Conservation (phyloP, 1,140 invertebrate genomes). For the Lerema accius region DNA sequence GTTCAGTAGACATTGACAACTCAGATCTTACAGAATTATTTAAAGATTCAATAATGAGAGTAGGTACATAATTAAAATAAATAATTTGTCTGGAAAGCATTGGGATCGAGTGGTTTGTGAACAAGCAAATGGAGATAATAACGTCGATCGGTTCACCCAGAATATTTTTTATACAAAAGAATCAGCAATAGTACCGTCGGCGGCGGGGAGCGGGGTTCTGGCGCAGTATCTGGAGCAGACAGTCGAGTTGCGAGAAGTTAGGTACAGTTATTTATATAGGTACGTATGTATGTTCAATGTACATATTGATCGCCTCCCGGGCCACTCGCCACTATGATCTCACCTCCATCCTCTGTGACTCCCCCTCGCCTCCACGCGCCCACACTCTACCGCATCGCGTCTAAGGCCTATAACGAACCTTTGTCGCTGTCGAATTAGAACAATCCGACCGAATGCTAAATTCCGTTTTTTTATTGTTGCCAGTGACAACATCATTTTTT, state of each 20-base stretch:
- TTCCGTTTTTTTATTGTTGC: conserved; percentile 9
- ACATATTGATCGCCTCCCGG: conserved; percentile 81
- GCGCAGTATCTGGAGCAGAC: conserved; percentile 79
- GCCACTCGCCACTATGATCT: conserved; percentile 81
- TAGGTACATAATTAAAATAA: too few species aligned
- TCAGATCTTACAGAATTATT: too few species aligned
- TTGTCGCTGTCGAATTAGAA: conserved; percentile 51
- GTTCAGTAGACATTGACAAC: too few species aligned
- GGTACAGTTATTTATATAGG: conserved; percentile 75
- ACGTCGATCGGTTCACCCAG: not conserved
- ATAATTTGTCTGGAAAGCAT: not conserved
- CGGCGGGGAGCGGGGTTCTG: conserved; percentile 63
- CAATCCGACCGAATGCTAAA: conserved; percentile 36
- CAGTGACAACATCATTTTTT: too few species aligned
- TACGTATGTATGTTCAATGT: conserved; percentile 81
- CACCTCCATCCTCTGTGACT: conserved; percentile 77
- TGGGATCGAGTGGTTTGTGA: not conserved
- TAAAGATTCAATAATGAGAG: too few species aligned
- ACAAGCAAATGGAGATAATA: conserved; percentile 9
- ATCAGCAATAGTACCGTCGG: conserved; percentile 38
- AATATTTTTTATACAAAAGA: conserved; percentile 41
- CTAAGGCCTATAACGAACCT: conserved; percentile 65
- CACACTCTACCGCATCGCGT: conserved; percentile 60
- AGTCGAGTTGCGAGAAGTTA: conserved; percentile 78
- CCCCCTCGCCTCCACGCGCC: conserved; percentile 54